Evolutionary conservation across 2,113 vertebrate genomes (phyloP), one percentile per base, ranked within the genome.

Genomic region (Aldabrachelys gigantea): DNA sequence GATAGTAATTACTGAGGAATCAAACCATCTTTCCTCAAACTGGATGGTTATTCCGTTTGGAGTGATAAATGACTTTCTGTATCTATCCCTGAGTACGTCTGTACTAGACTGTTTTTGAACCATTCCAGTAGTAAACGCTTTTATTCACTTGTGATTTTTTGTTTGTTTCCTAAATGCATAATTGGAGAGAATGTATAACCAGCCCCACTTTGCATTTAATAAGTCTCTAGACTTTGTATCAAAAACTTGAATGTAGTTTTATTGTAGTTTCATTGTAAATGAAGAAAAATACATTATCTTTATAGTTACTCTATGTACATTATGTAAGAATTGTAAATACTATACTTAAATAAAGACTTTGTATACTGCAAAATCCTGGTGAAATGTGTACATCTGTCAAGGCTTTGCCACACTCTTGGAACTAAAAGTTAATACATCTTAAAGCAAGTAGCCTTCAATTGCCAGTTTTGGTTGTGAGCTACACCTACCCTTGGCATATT

Each of bases 281-380:
- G 96, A 91, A 95, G 25, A 92, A 85, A 59, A 95, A 76, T 96
- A 35, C 44, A 7, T 84, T 89, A 80, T 92, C 96, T 84, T 89
- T 96, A 95, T 95, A 91, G 94, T 86, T 90, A 86, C 41, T 75
- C 57, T 93, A 97, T 98, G 97, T 98, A 98, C 88, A 97, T 96
- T 96, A 94, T 97, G 97, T 97, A 97, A 97, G 95, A 97, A 97
- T 19, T 97, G 97, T 98, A 97, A 97, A 98, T 98, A 97, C 69
- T 56, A 92, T 47, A 92, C 91, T 94, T 44, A 85, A 97, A 97
- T 97, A 93, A 97, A 97, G 89, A 97, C 97, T 98, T 97, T 97
- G 96, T 97, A 97, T 59, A 90, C 96, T 89, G 92, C 97, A 95
- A 96, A 54, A 96, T 85, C 87, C 35, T 38, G 35, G 4, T 16